Evolutionary conservation across 2,113 vertebrate species (phyloP), one percentile per base, ranked within the genome.

Genomic region (Lepisosteus oculatus): DNA sequence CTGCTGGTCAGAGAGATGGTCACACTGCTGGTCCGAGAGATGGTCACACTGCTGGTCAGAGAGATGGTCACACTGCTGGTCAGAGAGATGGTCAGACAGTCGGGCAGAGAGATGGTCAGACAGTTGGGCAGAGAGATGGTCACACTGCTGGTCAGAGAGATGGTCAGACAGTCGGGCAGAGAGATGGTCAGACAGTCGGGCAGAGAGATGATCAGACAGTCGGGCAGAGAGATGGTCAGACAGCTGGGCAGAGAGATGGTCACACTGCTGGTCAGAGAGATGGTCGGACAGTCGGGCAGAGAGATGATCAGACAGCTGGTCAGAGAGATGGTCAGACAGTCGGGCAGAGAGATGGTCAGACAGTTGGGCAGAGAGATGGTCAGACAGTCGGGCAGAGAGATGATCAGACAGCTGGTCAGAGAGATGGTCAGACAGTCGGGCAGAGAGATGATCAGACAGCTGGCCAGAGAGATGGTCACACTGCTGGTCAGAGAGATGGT

Each of bases 1-100:
- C n/a, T n/a, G n/a, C n/a, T n/a, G n/a, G n/a, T 80, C 76, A 80
- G 65, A 70, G 42, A 73, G 54, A 56, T 42, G 65, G 63, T 57
- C 15, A n/a, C 66, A 67, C 67, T 55, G 76, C 77, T 63, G 29
- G 29, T 0, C 29, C 1, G 29, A 29, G 29, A 29, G 29, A 29
- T 29, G 29, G 1, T 29, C 2, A 29, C 0, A 29, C 29, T 1
- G 29, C 29, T 2, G 29, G 29, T 1, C 29, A 29, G 29, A 29
- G 29, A 29, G 29, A 29, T 29, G 29, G 29, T 29, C 29, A 29
- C 0, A 29, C 29, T 1, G 29, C 29, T 29, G 29, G 29, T 0
- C 29, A 29, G 29, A 29, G 29, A 29, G 29, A 29, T 29, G 29
- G 2, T 29, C 29, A 29, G 1, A 29, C 29, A 1, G 29, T 1